Base-by-base conservation (phyloP, 37 sponge, comb jelly and placozoan species). In the Diacarnus erythraeanus region DNA sequence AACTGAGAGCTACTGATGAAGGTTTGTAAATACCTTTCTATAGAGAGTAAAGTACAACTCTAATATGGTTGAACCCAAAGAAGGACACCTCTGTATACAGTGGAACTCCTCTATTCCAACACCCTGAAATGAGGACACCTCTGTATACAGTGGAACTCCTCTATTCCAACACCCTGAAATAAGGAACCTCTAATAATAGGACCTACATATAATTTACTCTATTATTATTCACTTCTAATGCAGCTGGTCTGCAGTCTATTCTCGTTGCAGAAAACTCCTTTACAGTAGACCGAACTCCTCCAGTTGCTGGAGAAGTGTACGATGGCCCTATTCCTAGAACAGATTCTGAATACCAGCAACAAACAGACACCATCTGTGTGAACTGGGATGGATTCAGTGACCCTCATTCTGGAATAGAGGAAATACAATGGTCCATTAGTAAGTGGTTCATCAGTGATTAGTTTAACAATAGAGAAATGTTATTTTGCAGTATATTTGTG, bases 231-330 rank as follows among this genome's bases (percentile, higher is more conserved):
- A 20, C 10, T 54, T 54, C 17, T 54, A 10, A 10, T 54, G 21
- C 27, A 95, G 95, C 86, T 82, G 89, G 80, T 38, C 81, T 91
- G 36, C 31, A 29, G 18, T 72, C 79, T 20, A 65, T 86, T 57
- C 72, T 76, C 12, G 75, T 76, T 4, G 72, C 60, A 18, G 76
- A 76, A 15, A 23, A 21, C 20, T 33, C 69, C 34, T 61, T 95
- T 8, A 58, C 59, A 15, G 86, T 92, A 22, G 96, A 95, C 70
- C 78, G 89, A 20, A 80, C 90, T 20, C 87, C 87, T 23, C 92
- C 92, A 3, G 18, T 80, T n/a, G 81, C 63, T 67, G 93, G 93
- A 2, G 20, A 29, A 17, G 80, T 88, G 3, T 34, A 67, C 20
- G 84, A 89, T 69, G 92, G 86, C 9, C 42, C 73, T 4, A 59